Evolutionary conservation across 2,113 vertebrate species (phyloP).

Genomic region (Nyctibius bracteatus): DNA sequence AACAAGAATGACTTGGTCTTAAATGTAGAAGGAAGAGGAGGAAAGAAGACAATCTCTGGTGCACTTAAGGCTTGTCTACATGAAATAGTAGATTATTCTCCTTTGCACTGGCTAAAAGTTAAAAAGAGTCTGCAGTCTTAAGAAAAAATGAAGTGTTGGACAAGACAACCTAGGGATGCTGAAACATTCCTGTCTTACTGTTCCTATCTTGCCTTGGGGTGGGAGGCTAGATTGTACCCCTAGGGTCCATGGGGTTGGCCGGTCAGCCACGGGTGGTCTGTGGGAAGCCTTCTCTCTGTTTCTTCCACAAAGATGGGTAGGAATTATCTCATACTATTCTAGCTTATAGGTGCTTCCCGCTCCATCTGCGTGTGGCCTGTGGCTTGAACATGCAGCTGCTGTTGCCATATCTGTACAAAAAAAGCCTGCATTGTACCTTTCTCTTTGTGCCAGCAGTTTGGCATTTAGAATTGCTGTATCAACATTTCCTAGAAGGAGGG

Average conservation of each 20-base stretch:
- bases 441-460: background rate
- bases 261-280: background rate
- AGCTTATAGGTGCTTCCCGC: background rate
- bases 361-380: background rate
- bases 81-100: background rate
- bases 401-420: background rate
- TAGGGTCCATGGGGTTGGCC: background rate
- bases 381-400: background rate
- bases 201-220: background rate
- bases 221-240: background rate
- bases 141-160: background rate
- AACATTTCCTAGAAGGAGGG: background rate
- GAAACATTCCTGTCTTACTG: background rate
- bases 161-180: background rate
- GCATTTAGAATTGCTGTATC: background rate
- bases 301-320: background rate
- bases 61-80: background rate
- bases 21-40: background rate
- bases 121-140: background rate
- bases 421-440: background rate
- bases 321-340: background rate
- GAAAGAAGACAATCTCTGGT: background rate
- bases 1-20: background rate
- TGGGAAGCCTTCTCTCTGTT: background rate
- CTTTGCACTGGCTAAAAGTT: background rate